phyloP scores from a whole-genome alignment of 2,113 vertebrate species.

The Dunckerocampus dactyliophorus region DNA sequence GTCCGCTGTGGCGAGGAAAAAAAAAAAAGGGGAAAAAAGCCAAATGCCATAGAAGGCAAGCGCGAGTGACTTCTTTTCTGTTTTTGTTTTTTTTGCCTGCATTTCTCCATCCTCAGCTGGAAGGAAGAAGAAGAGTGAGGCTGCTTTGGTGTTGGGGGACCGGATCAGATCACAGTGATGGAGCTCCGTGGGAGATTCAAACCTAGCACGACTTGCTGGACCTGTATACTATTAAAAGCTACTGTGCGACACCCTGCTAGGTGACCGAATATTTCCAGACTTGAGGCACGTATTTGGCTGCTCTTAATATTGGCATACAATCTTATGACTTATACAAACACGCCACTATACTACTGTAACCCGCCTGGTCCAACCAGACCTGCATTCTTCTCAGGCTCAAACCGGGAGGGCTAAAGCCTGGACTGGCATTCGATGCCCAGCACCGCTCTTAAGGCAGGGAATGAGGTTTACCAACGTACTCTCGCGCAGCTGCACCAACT shows the following conservation, averaged over 20 bases:
- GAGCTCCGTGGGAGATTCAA: constrained; percentile 45
- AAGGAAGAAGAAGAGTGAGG: constrained; percentile 37
- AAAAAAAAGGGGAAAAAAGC: constrained; percentile 29
- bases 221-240: constrained; percentile 41
- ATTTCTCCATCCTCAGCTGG: constrained; percentile 39
- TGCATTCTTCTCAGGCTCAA: too few species aligned
- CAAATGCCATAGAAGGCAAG: constrained; percentile 49
- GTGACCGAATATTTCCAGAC: constrained; percentile 22
- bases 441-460: too few species aligned
- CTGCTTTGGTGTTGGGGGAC: constrained; percentile 37
- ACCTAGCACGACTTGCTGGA: constrained; percentile 31
- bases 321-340: too few species aligned
- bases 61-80: constrained; percentile 25
- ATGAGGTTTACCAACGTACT: too few species aligned
- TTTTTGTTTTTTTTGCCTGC: constrained; percentile 23
- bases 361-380: too few species aligned
- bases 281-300: constrained; percentile 6
- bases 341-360: too few species aligned
- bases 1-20: constrained; percentile 23
- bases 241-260: constrained; percentile 18
- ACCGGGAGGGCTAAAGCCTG: too few species aligned
- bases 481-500: too few species aligned
- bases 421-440: too few species aligned
- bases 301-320: constrained; percentile 3
- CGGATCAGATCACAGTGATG: constrained; percentile 57